Conservation (phyloP, 2,113 vertebrate species). For the Sylvietta virens region DNA sequence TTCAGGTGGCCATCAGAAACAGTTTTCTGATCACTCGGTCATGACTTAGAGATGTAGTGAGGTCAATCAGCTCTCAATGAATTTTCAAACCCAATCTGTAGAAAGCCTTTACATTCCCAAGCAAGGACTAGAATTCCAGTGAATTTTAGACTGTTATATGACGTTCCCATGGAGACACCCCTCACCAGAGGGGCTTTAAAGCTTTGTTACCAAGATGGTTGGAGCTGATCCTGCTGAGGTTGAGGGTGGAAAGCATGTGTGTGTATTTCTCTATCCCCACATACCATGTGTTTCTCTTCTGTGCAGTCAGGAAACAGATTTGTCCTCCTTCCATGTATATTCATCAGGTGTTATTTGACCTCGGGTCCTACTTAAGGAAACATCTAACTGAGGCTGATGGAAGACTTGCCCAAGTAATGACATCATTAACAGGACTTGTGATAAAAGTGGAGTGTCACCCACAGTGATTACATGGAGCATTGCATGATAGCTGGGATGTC, state of each 20-base stretch:
- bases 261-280: neutral
- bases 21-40: neutral
- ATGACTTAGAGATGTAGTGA: neutral
- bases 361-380: conserved; percentile 3
- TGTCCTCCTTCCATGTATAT: neutral
- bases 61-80: neutral
- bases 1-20: neutral
- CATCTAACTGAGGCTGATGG: neutral
- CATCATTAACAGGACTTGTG: neutral
- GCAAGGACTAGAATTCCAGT: neutral
- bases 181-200: neutral
- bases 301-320: neutral
- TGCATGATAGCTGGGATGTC: conserved; percentile 59
- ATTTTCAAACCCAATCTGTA: neutral
- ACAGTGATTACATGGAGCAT: conserved; percentile 36
- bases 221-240: neutral
- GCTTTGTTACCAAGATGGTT: neutral
- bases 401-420: neutral
- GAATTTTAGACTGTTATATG: neutral
- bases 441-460: conserved; percentile 57
- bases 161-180: conserved; percentile 7
- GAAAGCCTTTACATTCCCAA: neutral
- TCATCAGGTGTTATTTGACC: conserved; percentile 15
- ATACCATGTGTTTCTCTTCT: conserved; percentile 10
- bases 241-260: neutral